These are phyloP conservation scores for Rhinolophus sinicus DNA, from an alignment of 2,113 vertebrate genomes.

Conservation along the genomic window DNA sequence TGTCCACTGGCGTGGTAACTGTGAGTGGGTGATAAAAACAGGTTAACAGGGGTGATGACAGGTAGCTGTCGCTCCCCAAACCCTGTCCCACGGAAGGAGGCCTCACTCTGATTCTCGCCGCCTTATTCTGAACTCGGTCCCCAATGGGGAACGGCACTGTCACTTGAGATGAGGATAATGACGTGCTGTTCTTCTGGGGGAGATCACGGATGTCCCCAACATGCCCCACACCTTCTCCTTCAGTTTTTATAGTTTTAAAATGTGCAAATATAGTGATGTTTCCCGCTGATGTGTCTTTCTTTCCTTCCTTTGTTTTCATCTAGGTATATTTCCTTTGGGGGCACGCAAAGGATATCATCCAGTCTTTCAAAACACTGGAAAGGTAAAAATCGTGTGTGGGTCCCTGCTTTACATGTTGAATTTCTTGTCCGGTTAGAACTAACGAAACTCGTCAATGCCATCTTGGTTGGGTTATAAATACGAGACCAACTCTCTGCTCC, in stretches of 20 bases:
- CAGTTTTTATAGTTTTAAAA: background rate
- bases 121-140: rapidly evolving
- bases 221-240: rapidly evolving
- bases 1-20: background rate
- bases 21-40: background rate
- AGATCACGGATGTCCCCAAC: rapidly evolving
- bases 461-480: background rate
- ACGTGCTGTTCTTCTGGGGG: background rate
- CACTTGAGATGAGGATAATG: background rate
- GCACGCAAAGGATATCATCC: conserved; percentile 96
- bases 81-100: rapidly evolving
- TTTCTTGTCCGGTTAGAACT: background rate
- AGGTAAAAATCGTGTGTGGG: conserved; percentile 86
- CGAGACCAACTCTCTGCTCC: background rate
- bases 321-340: conserved; percentile 99
- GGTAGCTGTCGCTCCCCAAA: background rate
- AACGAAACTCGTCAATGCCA: background rate
- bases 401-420: background rate
- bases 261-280: background rate
- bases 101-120: rapidly evolving
- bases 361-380: conserved; percentile 96
- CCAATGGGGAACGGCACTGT: background rate
- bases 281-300: background rate
- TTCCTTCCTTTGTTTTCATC: conserved; percentile 69
- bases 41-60: background rate